These are phyloP conservation scores for Acrocephalus arundinaceus DNA, from an alignment of 2,113 vertebrate genomes.

Conservation along the genomic window DNA sequence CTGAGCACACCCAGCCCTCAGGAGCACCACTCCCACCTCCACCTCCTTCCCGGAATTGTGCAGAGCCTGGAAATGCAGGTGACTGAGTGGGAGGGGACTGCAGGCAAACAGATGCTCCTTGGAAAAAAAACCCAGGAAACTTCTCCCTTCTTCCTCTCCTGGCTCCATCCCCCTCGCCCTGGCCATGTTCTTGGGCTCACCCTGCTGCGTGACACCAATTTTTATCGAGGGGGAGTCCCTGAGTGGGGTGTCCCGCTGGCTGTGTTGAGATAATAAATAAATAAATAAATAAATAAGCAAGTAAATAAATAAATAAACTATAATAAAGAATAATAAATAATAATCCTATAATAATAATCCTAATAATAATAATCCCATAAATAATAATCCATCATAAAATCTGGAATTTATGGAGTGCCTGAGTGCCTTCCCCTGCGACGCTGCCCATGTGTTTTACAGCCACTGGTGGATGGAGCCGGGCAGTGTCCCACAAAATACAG, in stretches of 20 bases:
- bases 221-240: background rate
- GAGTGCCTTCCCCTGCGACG: background rate
- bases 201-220: background rate
- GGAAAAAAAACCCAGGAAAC: background rate
- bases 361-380: background rate
- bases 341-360: too few species aligned
- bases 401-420: background rate
- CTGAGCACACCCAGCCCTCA: background rate
- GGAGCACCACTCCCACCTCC: background rate
- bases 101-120: background rate
- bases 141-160: background rate
- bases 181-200: background rate
- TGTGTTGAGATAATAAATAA: too few species aligned
- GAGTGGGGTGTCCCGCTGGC: background rate
- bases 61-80: background rate
- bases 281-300: too few species aligned
- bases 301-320: too few species aligned
- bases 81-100: background rate
- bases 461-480: background rate
- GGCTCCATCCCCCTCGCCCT: background rate
- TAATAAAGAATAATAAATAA: too few species aligned
- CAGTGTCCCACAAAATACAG: rapidly evolving
- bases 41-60: background rate
- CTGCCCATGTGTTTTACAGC: background rate
- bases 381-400: background rate